These are phyloP conservation scores for Polydrusus cervinus DNA, from an alignment of 2,888 invertebrate genomes.

Conservation along the genomic window DNA sequence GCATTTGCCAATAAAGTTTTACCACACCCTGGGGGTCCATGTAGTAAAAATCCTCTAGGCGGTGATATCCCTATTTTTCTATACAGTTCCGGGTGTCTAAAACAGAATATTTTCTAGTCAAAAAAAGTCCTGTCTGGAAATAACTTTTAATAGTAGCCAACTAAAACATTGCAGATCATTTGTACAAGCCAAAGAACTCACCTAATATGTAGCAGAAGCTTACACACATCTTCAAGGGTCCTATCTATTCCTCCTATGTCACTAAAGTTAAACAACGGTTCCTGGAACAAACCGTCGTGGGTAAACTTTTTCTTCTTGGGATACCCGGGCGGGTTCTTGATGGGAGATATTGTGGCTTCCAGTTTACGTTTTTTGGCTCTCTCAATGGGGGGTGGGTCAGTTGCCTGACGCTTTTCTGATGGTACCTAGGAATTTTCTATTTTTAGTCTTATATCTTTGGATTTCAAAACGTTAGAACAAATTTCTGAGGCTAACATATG, in stretches of 20 bases:
- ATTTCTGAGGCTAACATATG: too few species aligned
- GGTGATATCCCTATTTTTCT: constrained; percentile 87
- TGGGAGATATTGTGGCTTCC: constrained; percentile 51
- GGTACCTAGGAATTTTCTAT: background rate
- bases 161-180: too few species aligned
- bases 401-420: constrained; percentile 68
- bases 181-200: background rate
- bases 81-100: constrained; percentile 92
- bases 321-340: constrained; percentile 36
- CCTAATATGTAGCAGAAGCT: constrained; percentile 47
- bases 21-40: constrained; percentile 98
- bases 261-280: constrained; percentile 62
- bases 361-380: constrained; percentile 57
- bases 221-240: constrained; percentile 51
- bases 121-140: constrained; percentile 75
- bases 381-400: constrained; percentile 57
- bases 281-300: constrained; percentile 61
- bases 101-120: background rate
- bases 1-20: constrained; percentile 88
- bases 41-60: constrained; percentile 92
- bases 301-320: constrained; percentile 69
- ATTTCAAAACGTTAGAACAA: too few species aligned
- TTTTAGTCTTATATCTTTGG: too few species aligned
- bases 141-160: too few species aligned
- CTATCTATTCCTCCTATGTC: constrained; percentile 52